Conservation (phyloP, 2,797 vertebrate species). For the Antrozous pallidus region DNA sequence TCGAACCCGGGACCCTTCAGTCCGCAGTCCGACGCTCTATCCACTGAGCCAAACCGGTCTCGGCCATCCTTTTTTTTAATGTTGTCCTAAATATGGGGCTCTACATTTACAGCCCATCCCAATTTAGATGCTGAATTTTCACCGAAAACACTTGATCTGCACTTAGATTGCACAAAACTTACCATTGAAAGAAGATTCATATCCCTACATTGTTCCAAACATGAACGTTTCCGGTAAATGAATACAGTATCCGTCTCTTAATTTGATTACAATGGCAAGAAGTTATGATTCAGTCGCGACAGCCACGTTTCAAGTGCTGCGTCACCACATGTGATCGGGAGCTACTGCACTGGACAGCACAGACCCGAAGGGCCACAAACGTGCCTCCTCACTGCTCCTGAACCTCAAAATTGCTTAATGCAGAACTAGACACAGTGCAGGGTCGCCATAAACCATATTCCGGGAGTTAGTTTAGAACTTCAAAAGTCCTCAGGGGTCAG, state of each 20-base stretch:
- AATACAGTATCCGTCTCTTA: background rate
- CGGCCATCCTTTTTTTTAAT: too few relatives aligned
- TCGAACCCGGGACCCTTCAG: too few relatives aligned
- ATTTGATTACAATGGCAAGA: slow-evolving; percentile 9
- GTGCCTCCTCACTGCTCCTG: background rate
- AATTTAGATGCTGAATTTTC: slow-evolving; percentile 4
- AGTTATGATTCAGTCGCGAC: background rate
- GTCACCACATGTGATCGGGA: background rate
- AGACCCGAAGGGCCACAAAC: background rate
- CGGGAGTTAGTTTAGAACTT: background rate
- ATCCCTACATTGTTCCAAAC: background rate
- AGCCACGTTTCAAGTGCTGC: background rate
- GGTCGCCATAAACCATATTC: background rate
- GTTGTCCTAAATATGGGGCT: background rate
- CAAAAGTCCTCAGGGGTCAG: background rate
- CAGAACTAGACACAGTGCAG: background rate
- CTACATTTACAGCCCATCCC: background rate
- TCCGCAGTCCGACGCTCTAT: too few relatives aligned
- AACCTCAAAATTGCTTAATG: background rate
- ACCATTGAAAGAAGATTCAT: background rate
- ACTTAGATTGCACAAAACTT: slow-evolving; percentile 1
- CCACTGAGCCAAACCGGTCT: too few relatives aligned
- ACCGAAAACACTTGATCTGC: background rate
- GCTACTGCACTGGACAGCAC: background rate
- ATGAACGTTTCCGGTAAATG: slow-evolving; percentile 9